A percentile compares a stretch with the other conserved stretches of the same genome.
Evolutionary conservation across 2,888 invertebrate species (phyloP).

Genomic region (Melipona beecheii): DNA sequence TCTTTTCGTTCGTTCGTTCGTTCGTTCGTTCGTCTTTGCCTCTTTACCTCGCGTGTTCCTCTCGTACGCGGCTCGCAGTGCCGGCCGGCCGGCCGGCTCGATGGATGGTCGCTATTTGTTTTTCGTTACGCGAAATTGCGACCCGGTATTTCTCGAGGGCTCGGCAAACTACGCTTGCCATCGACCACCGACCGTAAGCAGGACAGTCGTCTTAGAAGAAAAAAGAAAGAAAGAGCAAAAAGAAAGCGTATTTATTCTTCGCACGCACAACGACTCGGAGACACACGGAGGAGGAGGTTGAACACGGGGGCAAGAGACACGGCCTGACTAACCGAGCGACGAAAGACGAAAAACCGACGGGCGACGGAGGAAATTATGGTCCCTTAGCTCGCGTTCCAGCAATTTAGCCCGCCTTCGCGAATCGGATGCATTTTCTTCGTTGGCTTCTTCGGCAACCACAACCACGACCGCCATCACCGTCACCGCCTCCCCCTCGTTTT

Average conservation of each 20-base stretch:
- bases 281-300: background rate
- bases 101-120: slow-evolving; percentile 76
- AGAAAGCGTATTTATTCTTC: slow-evolving; percentile 64
- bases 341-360: background rate
- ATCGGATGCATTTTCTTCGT: slow-evolving; percentile 14
- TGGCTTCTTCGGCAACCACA: background rate
- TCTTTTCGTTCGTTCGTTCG: slow-evolving; percentile 11
- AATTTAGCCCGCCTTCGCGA: slow-evolving; percentile 22
- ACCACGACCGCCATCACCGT: background rate
- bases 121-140: slow-evolving; percentile 79
- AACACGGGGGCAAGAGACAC: background rate
- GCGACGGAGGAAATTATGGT: slow-evolving; percentile 17
- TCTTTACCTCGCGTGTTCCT: slow-evolving; percentile 31
- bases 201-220: slow-evolving; percentile 54
- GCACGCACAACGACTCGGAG: slow-evolving; percentile 49
- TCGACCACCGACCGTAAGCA: slow-evolving; percentile 74
- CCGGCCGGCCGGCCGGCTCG: slow-evolving; percentile 51
- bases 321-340: background rate
- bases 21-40: slow-evolving; percentile 20
- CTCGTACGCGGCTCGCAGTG: slow-evolving; percentile 27
- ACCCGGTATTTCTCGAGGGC: slow-evolving; percentile 75
- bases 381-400: slow-evolving; percentile 1
- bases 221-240: too few species aligned
- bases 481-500: too few species aligned
- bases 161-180: slow-evolving; percentile 75